phyloP scores from a whole-genome alignment of 92 coral and sea anemone genomes.

The Porites cylindrica region DNA sequence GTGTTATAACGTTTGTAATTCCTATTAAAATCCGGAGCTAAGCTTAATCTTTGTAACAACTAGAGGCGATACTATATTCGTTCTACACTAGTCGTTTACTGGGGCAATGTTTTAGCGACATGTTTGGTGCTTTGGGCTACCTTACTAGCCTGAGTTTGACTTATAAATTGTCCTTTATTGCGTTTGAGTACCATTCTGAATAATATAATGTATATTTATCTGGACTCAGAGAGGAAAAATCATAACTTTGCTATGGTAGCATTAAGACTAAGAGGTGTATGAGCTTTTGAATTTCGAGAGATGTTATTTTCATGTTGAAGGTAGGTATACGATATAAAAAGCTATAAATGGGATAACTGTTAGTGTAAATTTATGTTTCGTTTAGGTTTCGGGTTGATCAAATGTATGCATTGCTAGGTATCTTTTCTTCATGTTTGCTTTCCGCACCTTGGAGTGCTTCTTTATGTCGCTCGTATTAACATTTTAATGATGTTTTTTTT shows the following conservation, averaged over 20 bases:
- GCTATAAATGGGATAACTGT: no score
- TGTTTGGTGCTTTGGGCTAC: not conserved
- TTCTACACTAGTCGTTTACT: not conserved
- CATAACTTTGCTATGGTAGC: not conserved
- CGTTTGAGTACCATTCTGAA: not conserved
- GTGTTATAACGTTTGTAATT: not conserved
- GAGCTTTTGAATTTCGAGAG: no score
- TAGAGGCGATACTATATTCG: no score
- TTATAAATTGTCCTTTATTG: not conserved
- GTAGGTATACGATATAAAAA: no score
- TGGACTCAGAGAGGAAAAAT: not conserved
- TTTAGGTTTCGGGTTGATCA: not conserved
- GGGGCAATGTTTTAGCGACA: not conserved
- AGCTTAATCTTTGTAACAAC: not conserved
- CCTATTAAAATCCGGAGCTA: not conserved
- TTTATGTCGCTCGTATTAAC: not conserved
- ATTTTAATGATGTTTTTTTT: not conserved
- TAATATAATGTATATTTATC: not conserved
- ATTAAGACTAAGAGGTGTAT: no score
- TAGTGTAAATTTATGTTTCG: no score
- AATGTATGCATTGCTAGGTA: not conserved
- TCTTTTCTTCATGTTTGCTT: not conserved
- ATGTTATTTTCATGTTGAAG: no score
- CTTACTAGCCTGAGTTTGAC: not conserved
- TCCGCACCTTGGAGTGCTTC: not conserved